phyloP scores from a whole-genome alignment of 2,113 vertebrate species.

The Lonchura striata region DNA sequence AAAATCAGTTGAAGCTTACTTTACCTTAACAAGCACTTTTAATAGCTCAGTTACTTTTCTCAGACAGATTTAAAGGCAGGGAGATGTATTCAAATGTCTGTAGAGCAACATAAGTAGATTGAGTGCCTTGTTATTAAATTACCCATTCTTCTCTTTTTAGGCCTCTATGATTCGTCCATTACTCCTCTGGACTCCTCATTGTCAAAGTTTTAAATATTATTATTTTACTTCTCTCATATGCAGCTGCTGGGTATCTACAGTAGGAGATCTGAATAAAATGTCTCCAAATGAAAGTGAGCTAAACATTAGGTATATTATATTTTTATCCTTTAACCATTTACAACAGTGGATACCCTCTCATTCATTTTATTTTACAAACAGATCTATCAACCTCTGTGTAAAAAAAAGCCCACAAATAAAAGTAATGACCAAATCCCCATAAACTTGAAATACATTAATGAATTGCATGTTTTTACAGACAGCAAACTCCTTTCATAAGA shows the following conservation, averaged over 20 bases:
- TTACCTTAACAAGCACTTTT: neutral
- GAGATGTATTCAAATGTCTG: neutral
- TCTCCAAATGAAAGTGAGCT: neutral
- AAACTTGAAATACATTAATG: neutral
- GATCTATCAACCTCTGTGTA: neutral
- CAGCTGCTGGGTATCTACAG: neutral
- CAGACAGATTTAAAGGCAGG: neutral
- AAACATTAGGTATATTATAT: neutral
- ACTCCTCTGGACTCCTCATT: neutral
- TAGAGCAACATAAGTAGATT: neutral
- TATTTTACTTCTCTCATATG: neutral
- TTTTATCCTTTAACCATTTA: neutral
- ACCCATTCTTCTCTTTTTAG: neutral
- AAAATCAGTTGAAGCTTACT: neutral
- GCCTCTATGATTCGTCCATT: neutral
- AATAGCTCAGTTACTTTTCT: neutral
- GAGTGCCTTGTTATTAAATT: neutral
- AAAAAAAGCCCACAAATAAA: neutral
- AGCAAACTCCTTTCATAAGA: neutral
- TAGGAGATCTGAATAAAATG: neutral
- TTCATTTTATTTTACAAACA: neutral
- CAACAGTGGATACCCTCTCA: neutral
- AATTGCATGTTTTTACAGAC: neutral
- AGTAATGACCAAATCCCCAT: neutral
- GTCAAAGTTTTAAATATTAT: neutral